Evolutionary conservation across 1,140 invertebrate species (phyloP).

Genomic region (Macrotrachela quadricornifera): DNA sequence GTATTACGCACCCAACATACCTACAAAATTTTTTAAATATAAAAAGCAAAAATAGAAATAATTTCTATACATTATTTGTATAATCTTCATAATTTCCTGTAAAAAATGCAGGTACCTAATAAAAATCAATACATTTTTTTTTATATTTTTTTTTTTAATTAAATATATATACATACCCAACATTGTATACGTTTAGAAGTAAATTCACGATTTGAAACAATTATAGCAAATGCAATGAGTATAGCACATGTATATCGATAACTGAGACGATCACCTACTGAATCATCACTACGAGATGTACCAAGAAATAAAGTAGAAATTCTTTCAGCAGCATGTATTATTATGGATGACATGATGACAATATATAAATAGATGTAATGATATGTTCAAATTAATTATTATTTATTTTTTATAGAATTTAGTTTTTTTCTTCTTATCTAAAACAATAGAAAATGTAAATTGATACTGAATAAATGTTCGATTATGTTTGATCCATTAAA

Average conservation of each 20-base stretch:
- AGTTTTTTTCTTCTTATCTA: no score
- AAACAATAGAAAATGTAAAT: no score
- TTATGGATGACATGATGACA: no score
- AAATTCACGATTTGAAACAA: constrained; percentile 68
- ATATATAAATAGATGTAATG: no score
- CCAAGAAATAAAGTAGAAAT: no score
- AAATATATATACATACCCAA: constrained; percentile 2
- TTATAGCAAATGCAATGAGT: constrained; percentile 55
- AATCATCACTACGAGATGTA: constrained; percentile 34
- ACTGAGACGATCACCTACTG: constrained; percentile 13
- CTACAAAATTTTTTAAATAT: constrained; percentile 12
- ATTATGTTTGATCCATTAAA: no score
- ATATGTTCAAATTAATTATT: no score
- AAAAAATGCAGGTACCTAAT: constrained; percentile 26
- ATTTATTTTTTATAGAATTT: constrained; percentile 35
- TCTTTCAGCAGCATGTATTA: no score
- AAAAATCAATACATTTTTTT: constrained; percentile 32
- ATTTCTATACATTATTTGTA: not conserved
- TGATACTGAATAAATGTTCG: no score
- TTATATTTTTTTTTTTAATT: no score
- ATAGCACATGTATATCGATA: constrained; percentile 41
- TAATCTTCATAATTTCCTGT: constrained; percentile 11
- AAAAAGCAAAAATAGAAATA: not conserved
- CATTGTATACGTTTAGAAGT: constrained; percentile 73
- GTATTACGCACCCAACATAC: constrained; percentile 14